Conservation (phyloP, 2,113 vertebrate genomes). For the Prionailurus bengalensis region DNA sequence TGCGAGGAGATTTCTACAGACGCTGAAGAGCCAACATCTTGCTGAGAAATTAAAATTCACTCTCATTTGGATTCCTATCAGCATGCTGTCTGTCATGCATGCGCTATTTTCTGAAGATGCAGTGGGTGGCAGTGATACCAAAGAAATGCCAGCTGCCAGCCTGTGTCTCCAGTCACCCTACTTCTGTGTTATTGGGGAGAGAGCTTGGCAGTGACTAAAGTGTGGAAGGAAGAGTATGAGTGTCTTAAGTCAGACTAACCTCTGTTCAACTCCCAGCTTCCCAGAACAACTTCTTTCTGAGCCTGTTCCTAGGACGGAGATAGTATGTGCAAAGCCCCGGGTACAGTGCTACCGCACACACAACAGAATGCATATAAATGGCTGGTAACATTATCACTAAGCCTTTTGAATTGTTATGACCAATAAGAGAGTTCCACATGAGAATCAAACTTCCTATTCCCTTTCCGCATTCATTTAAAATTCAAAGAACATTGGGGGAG, state of each 20-base stretch:
- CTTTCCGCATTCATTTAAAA: not conserved
- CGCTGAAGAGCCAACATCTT: not conserved
- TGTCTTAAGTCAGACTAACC: not conserved
- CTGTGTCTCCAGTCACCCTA: not conserved
- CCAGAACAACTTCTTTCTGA: not conserved
- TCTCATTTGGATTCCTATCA: not conserved
- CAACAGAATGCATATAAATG: not conserved
- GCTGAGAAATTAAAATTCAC: not conserved
- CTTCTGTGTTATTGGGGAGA: not conserved
- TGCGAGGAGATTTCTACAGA: not conserved
- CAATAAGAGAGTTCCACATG: not conserved
- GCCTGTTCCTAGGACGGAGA: not conserved
- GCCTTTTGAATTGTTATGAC: not conserved
- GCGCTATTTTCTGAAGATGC: constrained; percentile 43
- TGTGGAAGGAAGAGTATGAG: not conserved
- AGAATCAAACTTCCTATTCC: not conserved
- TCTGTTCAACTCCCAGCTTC: not conserved
- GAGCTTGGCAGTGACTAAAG: not conserved
- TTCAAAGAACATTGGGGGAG: not conserved
- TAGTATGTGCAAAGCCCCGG: not conserved
- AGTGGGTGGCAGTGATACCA: constrained; percentile 10
- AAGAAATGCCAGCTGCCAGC: not conserved
- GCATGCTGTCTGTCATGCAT: not conserved
- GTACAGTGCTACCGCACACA: not conserved
- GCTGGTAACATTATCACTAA: not conserved